Evolutionary conservation across 2,113 vertebrate species (phyloP).

Genomic region (Cephalophus harveyi): DNA sequence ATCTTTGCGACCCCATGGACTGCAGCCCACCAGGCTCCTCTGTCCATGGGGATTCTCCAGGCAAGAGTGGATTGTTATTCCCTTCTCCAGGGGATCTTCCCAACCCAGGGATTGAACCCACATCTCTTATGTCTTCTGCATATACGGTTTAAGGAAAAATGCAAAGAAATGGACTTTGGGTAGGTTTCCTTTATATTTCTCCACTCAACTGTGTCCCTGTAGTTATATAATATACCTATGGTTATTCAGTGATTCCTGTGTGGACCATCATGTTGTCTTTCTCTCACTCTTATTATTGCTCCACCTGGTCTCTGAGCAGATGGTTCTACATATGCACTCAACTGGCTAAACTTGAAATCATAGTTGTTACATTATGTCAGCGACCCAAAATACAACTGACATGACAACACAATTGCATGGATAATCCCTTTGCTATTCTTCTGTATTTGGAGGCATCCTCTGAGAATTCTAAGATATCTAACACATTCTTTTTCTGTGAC

Average conservation of each 20-base stretch:
- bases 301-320: neutral
- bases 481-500: neutral
- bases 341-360: neutral
- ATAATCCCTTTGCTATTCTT: neutral
- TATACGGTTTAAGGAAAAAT: neutral
- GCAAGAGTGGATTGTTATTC: neutral
- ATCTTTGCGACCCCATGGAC: neutral
- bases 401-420: neutral
- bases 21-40: neutral
- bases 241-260: neutral
- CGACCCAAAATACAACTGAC: neutral
- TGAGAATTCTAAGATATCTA: neutral
- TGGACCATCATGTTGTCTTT: neutral
- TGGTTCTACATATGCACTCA: neutral
- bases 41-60: neutral
- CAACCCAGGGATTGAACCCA: neutral
- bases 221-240: too few species aligned
- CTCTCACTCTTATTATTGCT: neutral
- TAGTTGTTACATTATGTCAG: neutral
- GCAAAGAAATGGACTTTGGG: neutral
- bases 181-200: neutral
- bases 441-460: neutral
- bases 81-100: neutral
- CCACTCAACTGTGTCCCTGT: neutral
- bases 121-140: neutral